phyloP scores from a whole-genome alignment of 92 coral and sea anemone species.

The Palythoa caribaeorum region DNA sequence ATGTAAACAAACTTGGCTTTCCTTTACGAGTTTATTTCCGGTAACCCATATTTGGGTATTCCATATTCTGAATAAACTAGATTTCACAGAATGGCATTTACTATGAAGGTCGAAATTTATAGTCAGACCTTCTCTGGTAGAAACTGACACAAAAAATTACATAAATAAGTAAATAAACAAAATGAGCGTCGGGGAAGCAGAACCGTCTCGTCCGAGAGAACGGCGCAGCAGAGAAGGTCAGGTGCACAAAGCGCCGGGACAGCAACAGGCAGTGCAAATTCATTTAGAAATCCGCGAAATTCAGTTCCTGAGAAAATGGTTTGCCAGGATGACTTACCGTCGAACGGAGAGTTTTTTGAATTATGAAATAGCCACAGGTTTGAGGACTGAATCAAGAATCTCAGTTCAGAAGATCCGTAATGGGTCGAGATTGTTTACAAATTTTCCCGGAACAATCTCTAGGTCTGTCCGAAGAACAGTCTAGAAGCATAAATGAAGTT shows the following conservation, averaged over 20 bases:
- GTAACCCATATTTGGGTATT: no score
- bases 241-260: background rate
- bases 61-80: no score
- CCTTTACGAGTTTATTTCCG: no score
- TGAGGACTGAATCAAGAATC: background rate
- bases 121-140: no score
- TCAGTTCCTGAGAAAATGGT: background rate
- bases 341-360: background rate
- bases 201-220: background rate
- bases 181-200: background rate
- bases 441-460: background rate
- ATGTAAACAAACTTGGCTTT: no score
- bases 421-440: background rate
- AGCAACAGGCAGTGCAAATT: background rate
- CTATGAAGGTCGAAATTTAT: no score
- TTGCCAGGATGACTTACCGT: background rate
- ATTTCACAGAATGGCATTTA: no score
- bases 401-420: background rate
- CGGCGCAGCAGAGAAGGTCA: background rate
- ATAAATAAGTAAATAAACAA: background rate
- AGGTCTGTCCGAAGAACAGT: slow-evolving; percentile 2
- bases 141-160: no score
- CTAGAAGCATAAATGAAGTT: background rate
- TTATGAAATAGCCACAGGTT: background rate
- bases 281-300: background rate